Evolutionary conservation across 2,888 invertebrate species (phyloP).

Genomic region (Toxonevra muliebris): DNA sequence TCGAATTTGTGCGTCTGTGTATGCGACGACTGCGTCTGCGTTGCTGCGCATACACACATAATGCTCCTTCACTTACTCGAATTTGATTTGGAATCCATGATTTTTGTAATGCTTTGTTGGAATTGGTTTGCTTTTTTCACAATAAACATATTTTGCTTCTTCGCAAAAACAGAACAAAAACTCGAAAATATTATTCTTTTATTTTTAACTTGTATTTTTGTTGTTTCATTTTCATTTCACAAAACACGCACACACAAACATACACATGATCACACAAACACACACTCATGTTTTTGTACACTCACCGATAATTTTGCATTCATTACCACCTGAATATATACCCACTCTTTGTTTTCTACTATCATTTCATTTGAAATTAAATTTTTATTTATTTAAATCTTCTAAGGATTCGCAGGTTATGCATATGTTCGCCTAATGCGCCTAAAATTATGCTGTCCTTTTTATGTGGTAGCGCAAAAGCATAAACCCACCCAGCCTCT

Average conservation of each 20-base stretch:
- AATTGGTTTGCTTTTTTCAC: slow-evolving; percentile 20
- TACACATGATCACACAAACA: not conserved
- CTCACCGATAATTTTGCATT: not conserved
- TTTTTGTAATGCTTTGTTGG: not conserved
- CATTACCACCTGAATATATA: not conserved
- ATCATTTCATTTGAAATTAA: not conserved
- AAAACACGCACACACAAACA: not conserved
- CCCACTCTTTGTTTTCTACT: not conserved
- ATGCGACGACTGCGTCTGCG: slow-evolving; percentile 18
- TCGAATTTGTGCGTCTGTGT: slow-evolving; percentile 30
- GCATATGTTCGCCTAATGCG: not conserved
- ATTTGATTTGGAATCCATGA: not conserved
- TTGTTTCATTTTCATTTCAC: not conserved
- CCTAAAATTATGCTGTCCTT: slow-evolving; percentile 11
- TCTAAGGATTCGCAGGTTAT: not conserved
- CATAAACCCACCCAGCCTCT: slow-evolving; percentile 21
- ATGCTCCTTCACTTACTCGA: slow-evolving; percentile 10
- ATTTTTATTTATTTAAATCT: not conserved
- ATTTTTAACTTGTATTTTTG: not conserved
- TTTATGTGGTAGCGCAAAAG: not conserved
- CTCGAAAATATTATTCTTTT: not conserved
- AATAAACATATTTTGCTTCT: slow-evolving; percentile 29
- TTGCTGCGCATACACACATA: slow-evolving; percentile 25
- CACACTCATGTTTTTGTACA: no score
- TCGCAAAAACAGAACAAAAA: slow-evolving; percentile 20